Evolutionary conservation across 2,888 invertebrate genomes (phyloP).

Genomic region (Sarcophaga carnaria): DNA sequence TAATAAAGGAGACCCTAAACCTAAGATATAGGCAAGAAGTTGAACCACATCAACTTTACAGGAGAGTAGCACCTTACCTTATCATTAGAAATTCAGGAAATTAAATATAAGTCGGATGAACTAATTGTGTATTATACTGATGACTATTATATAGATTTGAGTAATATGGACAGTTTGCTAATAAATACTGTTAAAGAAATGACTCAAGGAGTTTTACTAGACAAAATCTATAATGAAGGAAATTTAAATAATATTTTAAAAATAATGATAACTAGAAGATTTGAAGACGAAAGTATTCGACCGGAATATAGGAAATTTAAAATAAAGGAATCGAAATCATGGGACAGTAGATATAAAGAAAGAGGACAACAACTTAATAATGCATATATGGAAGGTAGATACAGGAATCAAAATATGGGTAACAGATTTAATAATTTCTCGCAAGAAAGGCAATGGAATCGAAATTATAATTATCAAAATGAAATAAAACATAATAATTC

Average conservation of each 20-base stretch:
- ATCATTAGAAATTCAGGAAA: conserved; percentile 38
- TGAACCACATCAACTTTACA: neutral
- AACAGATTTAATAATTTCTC: too few relatives aligned
- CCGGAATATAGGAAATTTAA: too few relatives aligned
- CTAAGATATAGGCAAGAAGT: neutral
- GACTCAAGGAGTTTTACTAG: conserved; percentile 42
- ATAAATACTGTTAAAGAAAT: conserved; percentile 10
- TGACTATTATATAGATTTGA: conserved; percentile 51
- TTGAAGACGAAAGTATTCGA: neutral
- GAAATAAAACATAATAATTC: too few relatives aligned
- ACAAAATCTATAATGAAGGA: conserved; percentile 45
- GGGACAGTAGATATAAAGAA: too few relatives aligned
- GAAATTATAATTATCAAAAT: too few relatives aligned
- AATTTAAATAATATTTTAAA: conserved; percentile 11
- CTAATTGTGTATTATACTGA: conserved; percentile 52
- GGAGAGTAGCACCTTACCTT: neutral
- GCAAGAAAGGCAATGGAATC: too few relatives aligned
- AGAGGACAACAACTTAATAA: too few relatives aligned
- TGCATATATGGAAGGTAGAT: too few relatives aligned
- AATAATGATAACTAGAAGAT: too few relatives aligned
- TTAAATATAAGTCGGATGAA: conserved; percentile 35
- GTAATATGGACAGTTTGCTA: conserved; percentile 51
- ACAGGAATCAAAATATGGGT: too few relatives aligned
- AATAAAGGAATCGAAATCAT: too few relatives aligned
- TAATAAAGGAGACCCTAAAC: neutral